These are phyloP conservation scores for Sylvilagus bachmani DNA, from an alignment of 2,113 vertebrate genomes.

Conservation along the genomic window DNA sequence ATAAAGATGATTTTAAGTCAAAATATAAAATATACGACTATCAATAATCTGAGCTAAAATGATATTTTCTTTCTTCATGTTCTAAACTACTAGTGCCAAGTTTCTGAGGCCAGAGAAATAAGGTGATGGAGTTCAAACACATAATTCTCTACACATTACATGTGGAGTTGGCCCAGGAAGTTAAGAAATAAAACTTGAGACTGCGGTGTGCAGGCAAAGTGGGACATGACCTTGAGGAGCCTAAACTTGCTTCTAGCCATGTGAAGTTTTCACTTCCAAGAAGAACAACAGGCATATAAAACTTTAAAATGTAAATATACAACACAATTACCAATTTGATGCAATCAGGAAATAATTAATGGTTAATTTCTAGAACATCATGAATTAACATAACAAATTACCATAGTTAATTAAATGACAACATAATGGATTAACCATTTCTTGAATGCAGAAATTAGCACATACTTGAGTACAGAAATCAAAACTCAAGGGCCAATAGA, in stretches of 20 bases:
- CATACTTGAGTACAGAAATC: slow-evolving; percentile 79
- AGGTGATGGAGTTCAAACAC: slow-evolving; percentile 9
- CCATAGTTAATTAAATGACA: slow-evolving; percentile 82
- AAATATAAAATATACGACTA: slow-evolving; percentile 70
- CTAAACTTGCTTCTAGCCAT: slow-evolving; percentile 21
- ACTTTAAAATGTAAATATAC: slow-evolving; percentile 73
- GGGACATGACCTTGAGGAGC: neutral
- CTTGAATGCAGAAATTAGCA: slow-evolving; percentile 70
- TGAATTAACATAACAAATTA: slow-evolving; percentile 78
- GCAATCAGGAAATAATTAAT: slow-evolving; percentile 81
- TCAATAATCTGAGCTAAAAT: slow-evolving; percentile 69
- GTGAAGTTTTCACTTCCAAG: slow-evolving; percentile 48
- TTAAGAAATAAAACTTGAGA: slow-evolving; percentile 34
- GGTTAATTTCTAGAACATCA: slow-evolving; percentile 74
- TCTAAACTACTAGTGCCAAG: slow-evolving; percentile 42
- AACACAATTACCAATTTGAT: slow-evolving; percentile 81
- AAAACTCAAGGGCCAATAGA: slow-evolving; percentile 59
- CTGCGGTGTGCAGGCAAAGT: neutral
- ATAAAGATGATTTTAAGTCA: slow-evolving; percentile 81
- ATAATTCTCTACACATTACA: neutral
- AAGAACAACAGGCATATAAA: slow-evolving; percentile 68
- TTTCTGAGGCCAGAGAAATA: slow-evolving; percentile 63
- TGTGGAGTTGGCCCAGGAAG: neutral
- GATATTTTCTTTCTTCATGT: neutral
- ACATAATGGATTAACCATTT: slow-evolving; percentile 80